Base-by-base conservation (phyloP, 2,113 vertebrate genomes). In the Dendrocopos noguchii region DNA sequence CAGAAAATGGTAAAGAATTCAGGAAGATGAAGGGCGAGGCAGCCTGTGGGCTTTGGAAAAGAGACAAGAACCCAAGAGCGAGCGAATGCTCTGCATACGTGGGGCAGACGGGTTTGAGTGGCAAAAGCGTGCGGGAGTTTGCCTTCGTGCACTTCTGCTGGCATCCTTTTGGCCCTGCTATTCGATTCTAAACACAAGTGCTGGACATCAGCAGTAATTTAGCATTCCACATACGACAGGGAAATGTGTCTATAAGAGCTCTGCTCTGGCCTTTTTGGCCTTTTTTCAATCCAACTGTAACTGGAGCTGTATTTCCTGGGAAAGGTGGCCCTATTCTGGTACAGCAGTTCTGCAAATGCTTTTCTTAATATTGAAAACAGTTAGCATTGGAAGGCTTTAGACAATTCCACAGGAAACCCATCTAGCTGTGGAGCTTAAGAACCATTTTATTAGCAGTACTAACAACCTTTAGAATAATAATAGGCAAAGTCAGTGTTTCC, bases 331-430 rank as follows among this genome's bases (percentile, higher is more conserved):
- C 93, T 92, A 79, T 84, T 95, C 95, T 93, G 66, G 59, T 87
- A 46, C 65, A 86, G 93, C 82, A 92, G 68, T 10, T 94, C 92
- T 95, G 88, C 94, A 96, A 95, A 94, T 95, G 33, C 91, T 96
- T 96, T 89, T 80, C 93, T 94, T 85, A 96, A 96, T 94, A 92
- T 66, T 95, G 90, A 93, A 92, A 96, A 85, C 82, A 88, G 94
- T 92, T 91, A 95, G 89, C 80, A 86, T 81, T 95, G 93, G 95
- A 97, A 91, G 83, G 73, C 63, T 86, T 96, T 84, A 86, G 80
- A 94, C 87, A 85, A 94, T 96, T 97, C 96, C 93, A 97, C 93
- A 95, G 97, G 96, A 97, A 97, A 95, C 88, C 88, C 86, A 95
- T 95, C 93, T 85, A 94, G 86, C 94, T 86, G 47, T 81, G 77